phyloP scores from a whole-genome alignment of 2,113 vertebrate species.

The Brachypteracias leptosomus region DNA sequence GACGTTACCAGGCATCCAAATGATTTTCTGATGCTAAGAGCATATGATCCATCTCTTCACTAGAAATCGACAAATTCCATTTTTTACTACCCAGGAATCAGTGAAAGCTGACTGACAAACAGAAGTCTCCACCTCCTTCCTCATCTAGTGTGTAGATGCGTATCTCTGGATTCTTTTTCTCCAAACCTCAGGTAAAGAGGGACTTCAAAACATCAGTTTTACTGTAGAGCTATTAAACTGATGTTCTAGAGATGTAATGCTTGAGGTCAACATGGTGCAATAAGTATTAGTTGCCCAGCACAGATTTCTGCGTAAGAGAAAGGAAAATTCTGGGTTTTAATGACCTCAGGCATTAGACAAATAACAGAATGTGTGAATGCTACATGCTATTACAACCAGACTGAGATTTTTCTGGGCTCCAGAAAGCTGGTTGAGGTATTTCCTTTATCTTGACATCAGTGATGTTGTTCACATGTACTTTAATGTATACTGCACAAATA shows the following conservation, averaged over 20 bases:
- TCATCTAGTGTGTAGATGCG: not conserved
- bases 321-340: constrained; percentile 7
- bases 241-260: not conserved
- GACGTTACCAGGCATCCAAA: not conserved
- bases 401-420: not conserved
- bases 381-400: not conserved
- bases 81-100: not conserved
- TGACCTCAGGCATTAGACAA: constrained; percentile 19
- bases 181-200: not conserved
- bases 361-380: constrained; percentile 15
- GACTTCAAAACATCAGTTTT: constrained; percentile 5
- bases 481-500: not conserved
- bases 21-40: not conserved
- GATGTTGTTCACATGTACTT: not conserved
- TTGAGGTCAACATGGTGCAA: constrained; percentile 13
- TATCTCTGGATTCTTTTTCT: not conserved
- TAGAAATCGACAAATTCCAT: not conserved
- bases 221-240: not conserved
- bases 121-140: not conserved
- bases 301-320: not conserved
- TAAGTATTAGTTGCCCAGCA: constrained; percentile 20
- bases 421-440: not conserved
- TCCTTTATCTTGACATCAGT: constrained; percentile 9
- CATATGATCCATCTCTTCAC: not conserved
- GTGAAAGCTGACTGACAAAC: not conserved